Evolutionary conservation across 2,113 vertebrate genomes (phyloP).

Genomic region (Perca fluviatilis): DNA sequence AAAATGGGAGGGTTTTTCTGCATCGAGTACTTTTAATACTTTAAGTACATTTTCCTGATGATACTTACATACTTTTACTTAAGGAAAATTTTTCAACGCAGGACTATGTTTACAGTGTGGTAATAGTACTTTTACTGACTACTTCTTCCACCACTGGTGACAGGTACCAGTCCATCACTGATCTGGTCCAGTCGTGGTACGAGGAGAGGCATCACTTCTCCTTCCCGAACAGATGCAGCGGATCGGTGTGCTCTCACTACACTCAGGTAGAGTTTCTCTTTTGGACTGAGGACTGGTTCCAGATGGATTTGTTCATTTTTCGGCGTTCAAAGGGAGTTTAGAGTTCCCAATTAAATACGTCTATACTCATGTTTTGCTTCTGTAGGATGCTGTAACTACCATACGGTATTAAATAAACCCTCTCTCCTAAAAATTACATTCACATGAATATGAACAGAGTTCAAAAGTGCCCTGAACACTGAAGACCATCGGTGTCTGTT

Average conservation of each 20-base stretch:
- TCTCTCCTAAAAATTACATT: background rate
- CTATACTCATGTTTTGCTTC: background rate
- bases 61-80: no score
- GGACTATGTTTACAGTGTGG: no score
- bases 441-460: background rate
- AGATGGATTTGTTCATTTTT: background rate
- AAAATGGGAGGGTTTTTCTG: no score
- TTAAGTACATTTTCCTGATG: no score
- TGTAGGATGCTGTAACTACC: background rate
- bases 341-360: background rate
- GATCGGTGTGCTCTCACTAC: constrained; percentile 91
- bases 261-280: constrained; percentile 85
- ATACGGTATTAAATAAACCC: background rate
- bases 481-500: background rate
- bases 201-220: constrained; percentile 88
- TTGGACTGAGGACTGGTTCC: rapidly evolving
- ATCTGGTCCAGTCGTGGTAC: constrained; percentile 90
- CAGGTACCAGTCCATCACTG: constrained; percentile 87
- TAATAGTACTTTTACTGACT: no score
- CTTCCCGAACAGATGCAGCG: constrained; percentile 87
- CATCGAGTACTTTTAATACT: no score
- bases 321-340: background rate
- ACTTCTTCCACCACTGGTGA: background rate
- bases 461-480: background rate
- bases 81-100: no score